These are phyloP conservation scores for Triplophysa tibetana DNA, from an alignment of 2,113 vertebrate genomes.

Conservation along the genomic window DNA sequence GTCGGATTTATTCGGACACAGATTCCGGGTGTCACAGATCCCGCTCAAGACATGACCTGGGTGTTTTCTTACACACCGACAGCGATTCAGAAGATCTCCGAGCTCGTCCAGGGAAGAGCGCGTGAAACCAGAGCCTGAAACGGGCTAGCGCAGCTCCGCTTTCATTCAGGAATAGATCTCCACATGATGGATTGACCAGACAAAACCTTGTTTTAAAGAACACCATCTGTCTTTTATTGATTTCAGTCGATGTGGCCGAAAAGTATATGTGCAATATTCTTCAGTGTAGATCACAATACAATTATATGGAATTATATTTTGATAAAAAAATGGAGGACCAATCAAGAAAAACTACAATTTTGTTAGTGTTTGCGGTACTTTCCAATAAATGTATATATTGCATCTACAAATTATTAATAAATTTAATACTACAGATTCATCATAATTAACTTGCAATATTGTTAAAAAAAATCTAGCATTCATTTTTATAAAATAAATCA, in stretches of 20 bases:
- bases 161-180: conserved; percentile 28
- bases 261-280: not conserved
- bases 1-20: conserved; percentile 2
- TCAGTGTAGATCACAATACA: no score
- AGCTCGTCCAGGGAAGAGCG: conserved; percentile 8
- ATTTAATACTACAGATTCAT: no score
- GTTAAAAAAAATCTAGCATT: no score
- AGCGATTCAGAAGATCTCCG: conserved; percentile 2
- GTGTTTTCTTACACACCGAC: conserved; percentile 38
- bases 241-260: not conserved
- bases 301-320: not conserved
- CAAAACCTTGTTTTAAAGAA: not conserved
- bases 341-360: no score
- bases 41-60: not conserved
- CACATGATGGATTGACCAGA: conserved; percentile 21
- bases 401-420: no score
- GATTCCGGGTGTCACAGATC: conserved; percentile 7
- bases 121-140: conserved; percentile 35
- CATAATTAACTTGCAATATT: no score
- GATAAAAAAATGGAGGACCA: not conserved
- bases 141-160: not conserved
- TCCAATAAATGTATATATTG: no score
- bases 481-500: no score
- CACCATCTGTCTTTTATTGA: conserved; percentile 8
- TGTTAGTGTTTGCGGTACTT: no score